Evolutionary conservation across 2,888 invertebrate genomes (phyloP).

Genomic region (Lamellibrachia columna): DNA sequence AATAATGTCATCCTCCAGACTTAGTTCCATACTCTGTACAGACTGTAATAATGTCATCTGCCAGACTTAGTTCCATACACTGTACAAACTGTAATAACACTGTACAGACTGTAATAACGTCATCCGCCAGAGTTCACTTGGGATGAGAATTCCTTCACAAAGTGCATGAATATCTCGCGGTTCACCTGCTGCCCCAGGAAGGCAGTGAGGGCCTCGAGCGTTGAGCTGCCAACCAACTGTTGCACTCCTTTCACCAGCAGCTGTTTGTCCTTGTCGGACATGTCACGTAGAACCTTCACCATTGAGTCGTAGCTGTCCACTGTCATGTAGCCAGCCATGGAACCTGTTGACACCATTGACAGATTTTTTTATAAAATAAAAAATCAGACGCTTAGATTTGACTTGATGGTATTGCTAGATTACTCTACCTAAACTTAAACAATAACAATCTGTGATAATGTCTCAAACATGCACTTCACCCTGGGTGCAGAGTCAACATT

Average conservation of each 20-base stretch:
- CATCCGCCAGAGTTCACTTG: neutral
- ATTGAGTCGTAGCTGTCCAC: slow-evolving; percentile 56
- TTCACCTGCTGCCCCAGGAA: slow-evolving; percentile 58
- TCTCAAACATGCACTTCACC: no score
- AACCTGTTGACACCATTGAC: neutral
- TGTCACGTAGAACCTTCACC: slow-evolving; percentile 49
- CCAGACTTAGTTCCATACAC: neutral
- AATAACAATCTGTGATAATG: no score
- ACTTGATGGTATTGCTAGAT: no score
- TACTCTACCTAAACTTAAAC: no score
- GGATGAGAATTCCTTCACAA: slow-evolving; percentile 43
- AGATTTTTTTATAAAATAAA: neutral
- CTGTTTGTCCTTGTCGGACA: slow-evolving; percentile 53
- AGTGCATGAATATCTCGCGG: slow-evolving; percentile 51
- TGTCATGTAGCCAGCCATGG: slow-evolving; percentile 49
- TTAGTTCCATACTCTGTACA: no score
- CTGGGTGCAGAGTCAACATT: no score
- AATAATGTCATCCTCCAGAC: no score
- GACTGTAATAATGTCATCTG: no score
- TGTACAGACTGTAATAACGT: neutral
- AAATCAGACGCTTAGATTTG: no score
- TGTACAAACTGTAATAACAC: no score
- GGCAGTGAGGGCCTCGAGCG: slow-evolving; percentile 53
- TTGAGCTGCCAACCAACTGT: slow-evolving; percentile 54
- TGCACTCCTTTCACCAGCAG: slow-evolving; percentile 53